Evolutionary conservation across 2,797 vertebrate species (phyloP), one percentile per base, ranked within the genome.

Genomic region (Rhynchonycteris naso): DNA sequence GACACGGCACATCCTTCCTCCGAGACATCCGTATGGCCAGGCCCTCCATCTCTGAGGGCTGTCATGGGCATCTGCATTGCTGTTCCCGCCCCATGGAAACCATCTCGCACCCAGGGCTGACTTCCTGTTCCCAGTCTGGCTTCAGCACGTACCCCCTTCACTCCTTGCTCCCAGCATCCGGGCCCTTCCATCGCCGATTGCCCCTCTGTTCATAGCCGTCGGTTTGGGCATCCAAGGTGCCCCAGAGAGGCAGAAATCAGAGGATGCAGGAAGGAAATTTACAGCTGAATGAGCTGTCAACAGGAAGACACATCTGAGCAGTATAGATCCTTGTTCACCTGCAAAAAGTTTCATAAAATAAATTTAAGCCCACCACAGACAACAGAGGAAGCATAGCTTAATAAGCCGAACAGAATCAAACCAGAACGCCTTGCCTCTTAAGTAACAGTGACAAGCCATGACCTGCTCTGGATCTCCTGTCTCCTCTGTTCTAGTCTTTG

Each of bases 311-410:
- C 26, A 9, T 86, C 18, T 28, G 75, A 61, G 63, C 59, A 69
- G 54, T 59, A 19, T 56, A 92, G n/a, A 75, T 96, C 69, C 33
- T 94, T 84, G 96, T 59, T 71, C 54, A 50, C 56, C 59, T 19
- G 18, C 38, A 78, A n/a, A 56, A 94, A 69, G 30, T 92, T 68
- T 10, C 33, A n/a, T 81, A 71, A n/a, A 15, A 68, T 12, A 1
- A 5, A 33, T 66, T 47, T 38, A 28, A 47, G 18, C 35, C 47
- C 38, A 10, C 50, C 21, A 14, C 18, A 47, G 38, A 54, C 28
- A 78, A 22, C 33, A 18, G 33, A 47, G 63, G n/a, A 4, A 61
- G 14, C 26, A 11, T 26, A 65, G n/a, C 11, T 38, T 10, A 26
- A 61, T 21, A 35, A 93, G 24, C 47, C 43, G 19, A 33, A 30